These are phyloP conservation scores for Phalanger gymnotis DNA, from an alignment of 2,797 vertebrate genomes.

Conservation along the genomic window DNA sequence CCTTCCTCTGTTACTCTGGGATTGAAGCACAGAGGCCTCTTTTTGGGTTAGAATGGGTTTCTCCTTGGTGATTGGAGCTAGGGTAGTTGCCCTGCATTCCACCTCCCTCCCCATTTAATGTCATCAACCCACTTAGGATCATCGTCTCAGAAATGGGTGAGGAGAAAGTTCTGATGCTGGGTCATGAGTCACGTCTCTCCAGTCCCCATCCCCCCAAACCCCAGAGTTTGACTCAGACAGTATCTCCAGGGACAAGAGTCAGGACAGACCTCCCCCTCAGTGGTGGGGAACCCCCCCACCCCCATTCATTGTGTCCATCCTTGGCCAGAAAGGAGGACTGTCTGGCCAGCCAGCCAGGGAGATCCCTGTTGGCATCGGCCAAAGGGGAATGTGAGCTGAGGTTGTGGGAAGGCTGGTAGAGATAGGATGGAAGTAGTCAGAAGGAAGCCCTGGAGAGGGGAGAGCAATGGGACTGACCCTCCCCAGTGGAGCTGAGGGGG, in stretches of 20 bases:
- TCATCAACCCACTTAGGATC: constrained; percentile 54
- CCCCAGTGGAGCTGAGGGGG: neutral
- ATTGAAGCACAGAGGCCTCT: constrained; percentile 38
- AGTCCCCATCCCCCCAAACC: neutral
- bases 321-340: constrained; percentile 26
- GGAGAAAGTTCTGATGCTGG: constrained; percentile 13
- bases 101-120: neutral
- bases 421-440: constrained; percentile 26
- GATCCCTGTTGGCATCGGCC: constrained; percentile 36
- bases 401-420: constrained; percentile 32
- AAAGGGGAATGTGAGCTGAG: constrained; percentile 38
- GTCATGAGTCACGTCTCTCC: constrained; percentile 66
- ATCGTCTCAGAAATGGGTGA: constrained; percentile 70
- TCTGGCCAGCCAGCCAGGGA: constrained; percentile 51
- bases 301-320: constrained; percentile 60
- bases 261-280: neutral
- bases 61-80: neutral
- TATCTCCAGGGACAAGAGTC: constrained; percentile 13
- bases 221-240: constrained; percentile 65
- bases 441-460: neutral
- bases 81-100: constrained; percentile 58
- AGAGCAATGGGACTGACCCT: neutral
- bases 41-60: constrained; percentile 18
- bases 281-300: constrained; percentile 55
- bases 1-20: neutral